Evolutionary conservation across 1,140 invertebrate genomes (phyloP).

Genomic region (Musca vetustissima): DNA sequence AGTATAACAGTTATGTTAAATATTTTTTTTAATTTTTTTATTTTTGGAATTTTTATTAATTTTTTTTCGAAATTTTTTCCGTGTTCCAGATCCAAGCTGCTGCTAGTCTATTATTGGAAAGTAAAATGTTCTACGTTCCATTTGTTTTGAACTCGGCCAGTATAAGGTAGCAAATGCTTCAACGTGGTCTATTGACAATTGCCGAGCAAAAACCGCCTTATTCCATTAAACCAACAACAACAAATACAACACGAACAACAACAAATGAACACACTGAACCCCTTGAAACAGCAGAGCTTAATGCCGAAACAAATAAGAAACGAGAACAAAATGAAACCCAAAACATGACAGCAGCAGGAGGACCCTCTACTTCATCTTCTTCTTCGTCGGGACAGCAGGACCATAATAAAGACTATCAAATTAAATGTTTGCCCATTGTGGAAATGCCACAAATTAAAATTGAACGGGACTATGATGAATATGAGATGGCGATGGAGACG

Average conservation of each 20-base stretch:
- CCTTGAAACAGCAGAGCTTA: neutral
- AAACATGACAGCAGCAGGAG: constrained; percentile 11
- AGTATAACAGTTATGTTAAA: too few relatives aligned
- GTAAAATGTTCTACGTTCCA: constrained; percentile 98
- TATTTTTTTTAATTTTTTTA: too few relatives aligned
- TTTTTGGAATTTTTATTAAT: too few relatives aligned
- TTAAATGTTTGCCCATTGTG: constrained; percentile 34
- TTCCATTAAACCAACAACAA: constrained; percentile 9
- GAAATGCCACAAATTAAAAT: constrained; percentile 50
- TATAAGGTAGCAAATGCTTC: constrained; percentile 83
- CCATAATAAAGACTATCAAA: neutral
- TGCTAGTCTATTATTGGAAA: constrained; percentile 87
- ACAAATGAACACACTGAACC: neutral
- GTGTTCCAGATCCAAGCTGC: constrained; percentile 84
- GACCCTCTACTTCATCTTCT: too few relatives aligned
- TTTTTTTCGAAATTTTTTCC: neutral
- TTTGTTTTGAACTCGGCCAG: constrained; percentile 94
- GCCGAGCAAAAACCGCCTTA: constrained; percentile 34
- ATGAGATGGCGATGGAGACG: constrained; percentile 25
- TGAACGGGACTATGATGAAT: constrained; percentile 16
- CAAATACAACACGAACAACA: too few relatives aligned
- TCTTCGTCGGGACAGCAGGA: too few relatives aligned
- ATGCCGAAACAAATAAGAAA: too few relatives aligned
- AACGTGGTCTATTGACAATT: constrained; percentile 58
- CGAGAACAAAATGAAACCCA: neutral